These are phyloP conservation scores for pig (Sus scrofa) DNA, from an alignment of 2,113 vertebrate genomes.

Conservation along the genomic window DNA sequence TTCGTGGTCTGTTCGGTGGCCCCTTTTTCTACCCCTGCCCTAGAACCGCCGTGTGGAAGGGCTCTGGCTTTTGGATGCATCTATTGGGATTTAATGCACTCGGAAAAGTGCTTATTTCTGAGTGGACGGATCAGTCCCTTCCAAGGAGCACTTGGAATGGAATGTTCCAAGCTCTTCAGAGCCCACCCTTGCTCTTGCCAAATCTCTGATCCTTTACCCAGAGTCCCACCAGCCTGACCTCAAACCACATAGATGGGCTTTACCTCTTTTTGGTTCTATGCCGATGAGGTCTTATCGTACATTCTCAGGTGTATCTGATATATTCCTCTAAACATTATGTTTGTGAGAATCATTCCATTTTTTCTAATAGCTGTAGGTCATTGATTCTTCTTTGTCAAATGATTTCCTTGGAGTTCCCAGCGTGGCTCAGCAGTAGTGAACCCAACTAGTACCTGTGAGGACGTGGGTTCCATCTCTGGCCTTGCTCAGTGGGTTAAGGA, in stretches of 20 bases:
- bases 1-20: neutral
- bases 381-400: neutral
- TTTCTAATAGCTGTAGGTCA: neutral
- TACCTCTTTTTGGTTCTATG: neutral
- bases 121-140: fast-evolving
- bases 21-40: neutral
- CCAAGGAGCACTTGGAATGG: neutral
- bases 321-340: neutral
- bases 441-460: no score
- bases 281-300: neutral
- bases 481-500: no score
- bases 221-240: fast-evolving
- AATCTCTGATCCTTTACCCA: neutral
- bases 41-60: neutral
- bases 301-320: neutral
- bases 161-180: neutral
- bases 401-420: no score
- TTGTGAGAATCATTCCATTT: neutral
- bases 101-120: neutral
- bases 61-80: neutral
- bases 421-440: no score
- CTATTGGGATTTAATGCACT: neutral
- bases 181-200: fast-evolving
- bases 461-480: no score
- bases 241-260: neutral